phyloP scores from a whole-genome alignment of 2,113 vertebrate genomes.

The Typhlomys cinereus region DNA sequence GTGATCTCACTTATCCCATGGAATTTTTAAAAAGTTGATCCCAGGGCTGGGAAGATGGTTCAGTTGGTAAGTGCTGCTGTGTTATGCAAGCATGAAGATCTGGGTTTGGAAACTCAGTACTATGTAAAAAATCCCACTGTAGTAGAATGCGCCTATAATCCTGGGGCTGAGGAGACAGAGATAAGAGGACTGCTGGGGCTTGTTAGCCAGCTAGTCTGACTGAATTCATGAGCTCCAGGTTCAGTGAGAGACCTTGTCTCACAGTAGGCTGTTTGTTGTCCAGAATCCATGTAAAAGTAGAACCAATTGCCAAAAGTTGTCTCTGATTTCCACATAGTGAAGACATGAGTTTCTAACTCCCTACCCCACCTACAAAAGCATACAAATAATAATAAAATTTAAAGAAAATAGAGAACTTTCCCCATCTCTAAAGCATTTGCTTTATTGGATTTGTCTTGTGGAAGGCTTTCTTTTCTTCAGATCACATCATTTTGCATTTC shows the following conservation, averaged over 20 bases:
- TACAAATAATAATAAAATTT: not conserved
- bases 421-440: not conserved
- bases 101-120: not conserved
- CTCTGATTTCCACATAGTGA: not conserved
- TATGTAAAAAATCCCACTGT: fast-evolving
- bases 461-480: slow-evolving; percentile 45
- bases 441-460: slow-evolving; percentile 45
- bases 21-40: not conserved
- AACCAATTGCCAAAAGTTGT: not conserved
- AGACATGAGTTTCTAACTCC: too few species aligned
- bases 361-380: not conserved
- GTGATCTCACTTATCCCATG: not conserved
- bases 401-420: not conserved
- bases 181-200: not conserved
- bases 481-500: slow-evolving; percentile 25
- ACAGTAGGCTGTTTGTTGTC: not conserved
- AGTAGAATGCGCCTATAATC: not conserved
- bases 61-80: not conserved
- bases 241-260: too few species aligned
- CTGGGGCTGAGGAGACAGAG: not conserved
- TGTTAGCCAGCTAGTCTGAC: not conserved
- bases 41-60: not conserved
- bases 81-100: not conserved
- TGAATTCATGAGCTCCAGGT: not conserved
- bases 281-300: not conserved